Base-by-base conservation (phyloP, 1,140 invertebrate genomes). In the Holcopasites calliopsidis region DNA sequence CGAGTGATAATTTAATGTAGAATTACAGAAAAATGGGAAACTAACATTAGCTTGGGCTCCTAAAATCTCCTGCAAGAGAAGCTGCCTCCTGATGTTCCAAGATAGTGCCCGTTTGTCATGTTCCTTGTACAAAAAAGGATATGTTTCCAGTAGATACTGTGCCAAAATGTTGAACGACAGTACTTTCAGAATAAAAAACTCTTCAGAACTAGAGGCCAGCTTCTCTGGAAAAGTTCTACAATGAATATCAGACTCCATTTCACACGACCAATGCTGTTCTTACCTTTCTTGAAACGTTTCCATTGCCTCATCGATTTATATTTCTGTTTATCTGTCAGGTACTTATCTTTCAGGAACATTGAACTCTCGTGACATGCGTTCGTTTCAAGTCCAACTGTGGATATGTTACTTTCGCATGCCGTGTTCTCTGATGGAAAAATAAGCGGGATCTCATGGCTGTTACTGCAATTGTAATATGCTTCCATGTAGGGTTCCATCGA, bases 121-220 rank as follows among this genome's bases (percentile, higher is more conserved):
- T 3, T 93, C 74, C 55, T 85, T 89, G 84, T 99, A 99, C 4
- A 99, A 91, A 87, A 95, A 93, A 0, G 91, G 87, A 90, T 98
- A 96, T 70, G 93, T 90, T 82, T 96, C 93, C 47, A 98, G 78
- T 35, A 98, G 91, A 77, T 95, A 93, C 90, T 98, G 97, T 0
- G 97, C 95, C 40, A 99, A 90, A 42, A 99, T 95, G 91, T 99
- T 99, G 88, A 98, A 99, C 0, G 95, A 96, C 80, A 97, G 86
- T 13, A 94, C 31, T 71, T 77, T 87, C 11, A 85, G 77, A 78
- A 84, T 92, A 90, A 87, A 92, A 74, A 28, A 79, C 42, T 89
- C 80, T 50, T 82, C 84, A 8, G 64, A 21, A 80, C 82, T 86
- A 16, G 71, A 64, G 10, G 21, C 55, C n/a, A 58, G 26, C 61